These are phyloP conservation scores for Cyrtonyx montezumae DNA, from an alignment of 2,113 vertebrate species.

Conservation along the genomic window DNA sequence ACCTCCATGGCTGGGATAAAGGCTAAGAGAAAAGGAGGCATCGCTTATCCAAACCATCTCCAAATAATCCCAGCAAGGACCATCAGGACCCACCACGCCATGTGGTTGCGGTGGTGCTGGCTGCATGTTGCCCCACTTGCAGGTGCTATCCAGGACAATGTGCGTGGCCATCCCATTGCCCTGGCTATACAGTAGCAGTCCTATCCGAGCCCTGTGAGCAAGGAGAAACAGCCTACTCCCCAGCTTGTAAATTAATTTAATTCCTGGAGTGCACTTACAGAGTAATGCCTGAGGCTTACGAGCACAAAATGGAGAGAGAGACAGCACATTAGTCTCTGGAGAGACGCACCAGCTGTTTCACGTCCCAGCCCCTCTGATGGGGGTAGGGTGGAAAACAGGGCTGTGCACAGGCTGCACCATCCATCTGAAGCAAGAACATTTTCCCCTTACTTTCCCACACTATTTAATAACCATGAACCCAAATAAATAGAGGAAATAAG, in stretches of 20 bases:
- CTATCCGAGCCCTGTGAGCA: slow-evolving; percentile 36
- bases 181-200: slow-evolving; percentile 17
- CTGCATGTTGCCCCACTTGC: background rate
- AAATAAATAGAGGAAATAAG: background rate
- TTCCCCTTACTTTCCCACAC: background rate
- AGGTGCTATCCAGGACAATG: background rate
- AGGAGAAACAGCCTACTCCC: slow-evolving; percentile 25
- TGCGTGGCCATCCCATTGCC: background rate
- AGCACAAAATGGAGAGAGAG: slow-evolving; percentile 45
- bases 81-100: background rate
- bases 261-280: slow-evolving; percentile 57
- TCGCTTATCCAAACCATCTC: background rate
- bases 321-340: slow-evolving; percentile 19
- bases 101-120: background rate
- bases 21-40: background rate
- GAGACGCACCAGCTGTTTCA: slow-evolving; percentile 43
- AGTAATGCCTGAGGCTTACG: slow-evolving; percentile 42
- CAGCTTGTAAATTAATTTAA: slow-evolving; percentile 65
- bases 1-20: background rate
- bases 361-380: background rate
- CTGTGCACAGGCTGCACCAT: background rate
- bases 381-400: background rate
- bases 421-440: background rate
- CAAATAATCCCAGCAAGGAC: background rate
- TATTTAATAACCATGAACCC: background rate